Evolutionary conservation across 2,113 vertebrate species (phyloP).

Genomic region (Podiceps cristatus): DNA sequence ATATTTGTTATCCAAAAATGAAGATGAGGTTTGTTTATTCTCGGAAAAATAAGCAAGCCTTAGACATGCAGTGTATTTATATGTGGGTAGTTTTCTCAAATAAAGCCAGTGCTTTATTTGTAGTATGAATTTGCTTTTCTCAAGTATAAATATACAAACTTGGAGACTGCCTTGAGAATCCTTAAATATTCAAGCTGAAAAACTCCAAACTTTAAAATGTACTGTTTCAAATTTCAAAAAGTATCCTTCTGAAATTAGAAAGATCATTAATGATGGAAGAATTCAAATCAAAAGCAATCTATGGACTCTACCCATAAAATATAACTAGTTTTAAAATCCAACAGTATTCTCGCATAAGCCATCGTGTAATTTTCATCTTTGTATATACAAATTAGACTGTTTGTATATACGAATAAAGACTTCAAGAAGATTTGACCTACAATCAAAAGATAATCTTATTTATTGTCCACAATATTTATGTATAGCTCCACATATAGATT

Average conservation of each 20-base stretch:
- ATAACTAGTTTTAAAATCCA: neutral
- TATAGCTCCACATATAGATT: neutral
- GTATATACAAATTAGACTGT: neutral
- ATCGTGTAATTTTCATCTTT: neutral
- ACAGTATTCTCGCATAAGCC: neutral
- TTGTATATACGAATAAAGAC: neutral
- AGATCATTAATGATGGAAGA: neutral
- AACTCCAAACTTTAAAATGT: neutral
- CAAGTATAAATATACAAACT: neutral
- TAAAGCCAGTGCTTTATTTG: neutral
- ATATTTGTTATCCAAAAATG: constrained; percentile 5
- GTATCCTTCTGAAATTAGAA: neutral
- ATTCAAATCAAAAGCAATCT: neutral
- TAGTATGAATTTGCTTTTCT: neutral
- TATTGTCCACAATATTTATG: neutral
- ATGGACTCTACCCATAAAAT: neutral
- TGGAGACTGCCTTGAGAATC: neutral
- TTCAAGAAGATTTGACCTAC: neutral
- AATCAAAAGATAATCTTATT: neutral
- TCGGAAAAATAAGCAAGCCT: constrained; percentile 24
- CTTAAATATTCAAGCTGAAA: neutral
- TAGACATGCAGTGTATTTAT: neutral
- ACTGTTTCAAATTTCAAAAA: neutral
- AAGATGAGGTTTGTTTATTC: constrained; percentile 25
- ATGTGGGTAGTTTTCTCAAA: neutral